Conservation (phyloP, 2,888 invertebrate species). For the Ypsolopha sequella region DNA sequence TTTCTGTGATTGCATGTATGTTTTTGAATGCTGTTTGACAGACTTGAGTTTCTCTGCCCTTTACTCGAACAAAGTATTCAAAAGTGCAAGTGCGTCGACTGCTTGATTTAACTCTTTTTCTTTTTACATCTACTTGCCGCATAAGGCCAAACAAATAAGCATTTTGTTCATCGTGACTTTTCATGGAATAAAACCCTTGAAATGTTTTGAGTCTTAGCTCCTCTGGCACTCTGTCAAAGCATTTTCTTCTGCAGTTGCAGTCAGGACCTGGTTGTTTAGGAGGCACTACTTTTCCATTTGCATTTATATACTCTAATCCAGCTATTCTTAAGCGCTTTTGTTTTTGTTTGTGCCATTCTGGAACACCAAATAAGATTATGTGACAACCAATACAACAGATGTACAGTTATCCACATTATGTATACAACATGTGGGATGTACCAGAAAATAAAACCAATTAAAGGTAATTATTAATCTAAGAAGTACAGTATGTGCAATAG, state of each 20-base stretch:
- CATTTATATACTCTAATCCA: constrained; percentile 67
- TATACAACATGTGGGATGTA: no score
- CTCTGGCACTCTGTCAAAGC: constrained; percentile 64
- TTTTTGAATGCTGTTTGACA: constrained; percentile 71
- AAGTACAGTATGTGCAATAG: no score
- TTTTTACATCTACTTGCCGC: constrained; percentile 68
- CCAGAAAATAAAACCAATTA: no score
- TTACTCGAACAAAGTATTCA: constrained; percentile 68
- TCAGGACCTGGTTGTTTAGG: constrained; percentile 66
- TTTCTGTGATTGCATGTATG: constrained; percentile 69
- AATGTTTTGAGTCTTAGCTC: constrained; percentile 62
- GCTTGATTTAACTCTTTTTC: constrained; percentile 66
- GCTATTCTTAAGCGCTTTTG: constrained; percentile 68
- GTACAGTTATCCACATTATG: no score
- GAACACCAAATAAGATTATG: constrained; percentile 16
- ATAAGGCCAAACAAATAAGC: constrained; percentile 70
- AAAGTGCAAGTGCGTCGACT: constrained; percentile 68
- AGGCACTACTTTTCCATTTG: constrained; percentile 69
- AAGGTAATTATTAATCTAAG: no score
- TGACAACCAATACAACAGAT: neutral
- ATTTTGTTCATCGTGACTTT: constrained; percentile 71
- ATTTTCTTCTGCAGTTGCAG: constrained; percentile 64
- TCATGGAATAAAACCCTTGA: constrained; percentile 68
- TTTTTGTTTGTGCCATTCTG: constrained; percentile 73
- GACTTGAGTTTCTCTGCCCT: constrained; percentile 67